Base-by-base conservation (phyloP, 2,113 vertebrate species). In the Aleadryas rufinucha region DNA sequence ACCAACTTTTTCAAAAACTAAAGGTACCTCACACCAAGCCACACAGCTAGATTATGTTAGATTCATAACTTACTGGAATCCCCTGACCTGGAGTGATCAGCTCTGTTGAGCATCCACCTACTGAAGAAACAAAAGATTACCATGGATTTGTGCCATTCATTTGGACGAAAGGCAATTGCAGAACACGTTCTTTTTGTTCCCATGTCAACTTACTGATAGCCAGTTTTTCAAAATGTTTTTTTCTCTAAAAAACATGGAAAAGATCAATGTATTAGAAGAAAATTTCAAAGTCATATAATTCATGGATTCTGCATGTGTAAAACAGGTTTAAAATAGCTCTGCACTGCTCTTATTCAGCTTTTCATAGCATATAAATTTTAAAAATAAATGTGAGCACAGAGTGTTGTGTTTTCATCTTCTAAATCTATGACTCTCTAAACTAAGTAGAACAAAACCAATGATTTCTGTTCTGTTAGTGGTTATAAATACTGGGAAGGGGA, bases 181-280 rank as follows among this genome's bases (percentile, higher is more conserved):
- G 98, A 44, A 99, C 98, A 93, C 91, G 97, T 79, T 99, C 98
- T 96, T 98, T 99, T 97, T 99, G 98, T 83, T 99, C 99, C 99
- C 98, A 99, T 41, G 98, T 99, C 72, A 99, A 94, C 61, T 99
- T 98, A 70, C 97, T 97, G 89, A 99, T 98, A 97, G 97, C 97
- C 50, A 98, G 97, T 81, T 98, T 97, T 90, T 95, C 94, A 61
- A 90, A 95, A 59, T 97, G 95, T 81, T 88, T 77, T 77, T 96
- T 63, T 72, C 97, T 98, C 98, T 99, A 74, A 85, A 97, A 50
- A 96, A 59, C 65, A 61, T 7, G 52, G 71, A 69, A 61, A 61
- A 90, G 33, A 85, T 68, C 47, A 65, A 56, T 20, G 10, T 26
- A 77, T 70, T 79, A 80, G 28, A 30, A 92, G 85, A 87, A 71